Conservation (phyloP, 2,888 invertebrate species). For the Anthophora plumipes region DNA sequence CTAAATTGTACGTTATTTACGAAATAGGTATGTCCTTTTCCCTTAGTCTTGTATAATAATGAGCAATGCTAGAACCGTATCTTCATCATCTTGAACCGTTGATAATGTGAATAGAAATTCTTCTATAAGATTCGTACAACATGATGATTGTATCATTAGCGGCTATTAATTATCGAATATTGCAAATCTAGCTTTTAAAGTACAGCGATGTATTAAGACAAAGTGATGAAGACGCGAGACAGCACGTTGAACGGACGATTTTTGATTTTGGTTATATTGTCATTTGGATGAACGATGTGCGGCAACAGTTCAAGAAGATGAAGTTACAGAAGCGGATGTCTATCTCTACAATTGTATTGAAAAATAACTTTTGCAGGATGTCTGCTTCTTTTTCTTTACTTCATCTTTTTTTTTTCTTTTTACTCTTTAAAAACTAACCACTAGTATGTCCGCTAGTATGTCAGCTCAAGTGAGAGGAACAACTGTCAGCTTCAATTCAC, state of each 20-base stretch:
- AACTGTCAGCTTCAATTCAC: constrained; percentile 66
- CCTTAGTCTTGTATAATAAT: constrained; percentile 74
- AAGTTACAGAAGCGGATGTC: constrained; percentile 70
- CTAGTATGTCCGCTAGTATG: constrained; percentile 68
- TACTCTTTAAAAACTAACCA: constrained; percentile 67
- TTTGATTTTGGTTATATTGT: constrained; percentile 50
- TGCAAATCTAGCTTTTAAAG: neutral
- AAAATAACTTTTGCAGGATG: constrained; percentile 78
- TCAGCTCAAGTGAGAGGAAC: constrained; percentile 72
- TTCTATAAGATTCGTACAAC: neutral
- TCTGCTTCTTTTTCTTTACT: constrained; percentile 55
- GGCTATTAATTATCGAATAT: constrained; percentile 2
- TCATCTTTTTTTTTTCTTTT: constrained; percentile 57
- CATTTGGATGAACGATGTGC: neutral
- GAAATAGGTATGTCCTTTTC: constrained; percentile 63
- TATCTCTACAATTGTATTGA: constrained; percentile 77
- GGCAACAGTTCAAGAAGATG: constrained; percentile 60
- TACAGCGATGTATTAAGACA: constrained; percentile 8
- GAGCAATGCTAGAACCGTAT: constrained; percentile 75
- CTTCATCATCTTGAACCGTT: constrained; percentile 62
- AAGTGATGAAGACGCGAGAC: neutral
- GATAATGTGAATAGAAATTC: neutral
- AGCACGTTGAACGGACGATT: constrained; percentile 15
- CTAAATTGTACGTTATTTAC: constrained; percentile 61
- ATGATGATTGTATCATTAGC: constrained; percentile 6